Conservation (phyloP, 2,888 invertebrate species). For the Antheraea yamamai region DNA sequence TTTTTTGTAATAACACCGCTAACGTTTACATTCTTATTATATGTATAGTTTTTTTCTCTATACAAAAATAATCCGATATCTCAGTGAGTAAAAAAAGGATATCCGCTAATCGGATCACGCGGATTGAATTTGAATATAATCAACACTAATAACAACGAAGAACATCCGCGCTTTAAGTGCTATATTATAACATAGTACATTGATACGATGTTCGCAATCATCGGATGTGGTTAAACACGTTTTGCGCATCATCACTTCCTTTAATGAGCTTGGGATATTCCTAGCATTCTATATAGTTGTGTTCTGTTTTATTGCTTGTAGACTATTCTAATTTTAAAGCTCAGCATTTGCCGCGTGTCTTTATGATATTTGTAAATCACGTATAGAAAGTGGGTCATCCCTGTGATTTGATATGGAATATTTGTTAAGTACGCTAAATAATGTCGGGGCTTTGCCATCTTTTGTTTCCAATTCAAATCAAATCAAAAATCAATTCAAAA, state of each 20-base stretch:
- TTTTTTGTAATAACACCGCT: too few species aligned
- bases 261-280: not conserved
- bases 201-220: conserved; percentile 1
- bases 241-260: not conserved
- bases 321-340: not conserved
- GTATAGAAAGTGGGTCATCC: not conserved
- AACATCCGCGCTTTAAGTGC: conserved; percentile 8
- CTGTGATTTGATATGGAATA: not conserved
- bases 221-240: conserved; percentile 7
- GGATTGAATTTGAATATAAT: conserved; percentile 13
- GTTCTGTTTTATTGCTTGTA: not conserved
- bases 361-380: not conserved
- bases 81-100: conserved; percentile 1
- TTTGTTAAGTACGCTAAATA: not conserved
- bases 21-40: too few species aligned
- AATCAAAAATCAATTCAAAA: too few species aligned
- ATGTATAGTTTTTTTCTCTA: not conserved
- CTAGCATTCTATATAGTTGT: not conserved
- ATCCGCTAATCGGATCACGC: not conserved
- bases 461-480: too few species aligned
- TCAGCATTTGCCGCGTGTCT: not conserved
- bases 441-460: not conserved
- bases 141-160: not conserved
- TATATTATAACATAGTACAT: conserved; percentile 3
- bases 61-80: not conserved